Base-by-base conservation (phyloP, 2,888 invertebrate genomes). In the Reticulitermes lucifugus region DNA sequence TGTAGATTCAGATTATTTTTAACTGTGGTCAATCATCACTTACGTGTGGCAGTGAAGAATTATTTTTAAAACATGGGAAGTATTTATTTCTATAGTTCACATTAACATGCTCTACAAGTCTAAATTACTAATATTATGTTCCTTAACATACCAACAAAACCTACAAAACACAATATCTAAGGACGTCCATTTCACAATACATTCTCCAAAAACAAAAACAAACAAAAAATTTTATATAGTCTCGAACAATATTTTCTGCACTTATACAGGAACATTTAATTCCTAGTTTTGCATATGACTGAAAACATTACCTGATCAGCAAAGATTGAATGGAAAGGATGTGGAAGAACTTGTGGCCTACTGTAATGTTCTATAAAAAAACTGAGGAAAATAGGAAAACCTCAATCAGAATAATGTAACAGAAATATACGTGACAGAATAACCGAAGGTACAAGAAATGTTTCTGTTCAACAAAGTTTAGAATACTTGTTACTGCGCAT, bases 31-130 rank as follows among this genome's bases (percentile, higher is more conserved):
- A 77, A 7, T 41, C 46, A 12, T 43, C 35, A 43, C 22, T 59
- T 59, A 81, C 59, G 25, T 60, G 12, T 81, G 35, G 81, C 81
- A 81, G 81, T 60, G 70, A 82, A 70, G 65, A 65, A 65, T 65
- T 65, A 65, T 65, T 25, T 65, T 65, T 65, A 65, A 65, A n/a
- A 65, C 14, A 25, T 65, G 25, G 25, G 25, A 65, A 65, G n/a
- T 25, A 25, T 25, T 1, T 65, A 25, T 6, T 25, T 65, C 10
- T 25, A 65, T 14, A 65, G 25, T 65, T 22, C 60, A 60, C 60
- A 51, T 22, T 60, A 5, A 35, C 2, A 35, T 35, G 35, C 35
- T 35, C 35, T 35, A 35, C 35, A 35, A 35, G 35, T 35, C 35
- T 35, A 35, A 35, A 2, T 35, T 35, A 4, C 35, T 35, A 35